Conservation (phyloP, 2,888 invertebrate species). For the Aleiodes testaceus region DNA sequence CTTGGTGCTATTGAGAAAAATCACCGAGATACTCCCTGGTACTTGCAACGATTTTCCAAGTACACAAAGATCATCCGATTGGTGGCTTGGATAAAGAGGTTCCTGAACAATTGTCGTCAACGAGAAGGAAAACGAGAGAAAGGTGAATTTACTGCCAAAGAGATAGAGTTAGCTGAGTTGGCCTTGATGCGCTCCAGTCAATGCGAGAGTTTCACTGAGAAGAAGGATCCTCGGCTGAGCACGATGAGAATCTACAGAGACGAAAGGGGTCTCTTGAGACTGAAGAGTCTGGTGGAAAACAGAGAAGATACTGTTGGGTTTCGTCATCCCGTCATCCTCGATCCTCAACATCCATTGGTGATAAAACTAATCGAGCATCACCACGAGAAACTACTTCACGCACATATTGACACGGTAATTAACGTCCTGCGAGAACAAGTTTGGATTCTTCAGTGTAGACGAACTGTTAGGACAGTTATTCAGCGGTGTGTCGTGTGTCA, state of each 20-base stretch:
- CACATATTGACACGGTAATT: conserved; percentile 27
- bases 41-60: background rate
- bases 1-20: background rate
- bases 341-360: conserved; percentile 27
- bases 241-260: background rate
- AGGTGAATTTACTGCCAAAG: background rate
- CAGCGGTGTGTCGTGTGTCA: conserved; percentile 41
- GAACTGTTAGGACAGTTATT: conserved; percentile 37
- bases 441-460: conserved; percentile 40
- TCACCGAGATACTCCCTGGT: background rate
- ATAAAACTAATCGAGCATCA: conserved; percentile 35
- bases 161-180: conserved; percentile 4
- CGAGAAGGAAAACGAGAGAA: background rate
- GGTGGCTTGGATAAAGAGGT: conserved; percentile 1
- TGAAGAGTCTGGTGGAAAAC: conserved; percentile 36
- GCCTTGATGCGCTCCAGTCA: background rate
- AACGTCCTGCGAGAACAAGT: background rate
- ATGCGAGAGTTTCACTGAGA: background rate
- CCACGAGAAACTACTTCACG: conserved; percentile 7
- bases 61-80: background rate
- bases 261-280: conserved; percentile 38
- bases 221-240: background rate
- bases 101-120: conserved; percentile 1
- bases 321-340: conserved; percentile 24
- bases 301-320: conserved; percentile 34